Base-by-base conservation (phyloP, 2,113 vertebrate species). In the Rhadina sibilatrix region DNA sequence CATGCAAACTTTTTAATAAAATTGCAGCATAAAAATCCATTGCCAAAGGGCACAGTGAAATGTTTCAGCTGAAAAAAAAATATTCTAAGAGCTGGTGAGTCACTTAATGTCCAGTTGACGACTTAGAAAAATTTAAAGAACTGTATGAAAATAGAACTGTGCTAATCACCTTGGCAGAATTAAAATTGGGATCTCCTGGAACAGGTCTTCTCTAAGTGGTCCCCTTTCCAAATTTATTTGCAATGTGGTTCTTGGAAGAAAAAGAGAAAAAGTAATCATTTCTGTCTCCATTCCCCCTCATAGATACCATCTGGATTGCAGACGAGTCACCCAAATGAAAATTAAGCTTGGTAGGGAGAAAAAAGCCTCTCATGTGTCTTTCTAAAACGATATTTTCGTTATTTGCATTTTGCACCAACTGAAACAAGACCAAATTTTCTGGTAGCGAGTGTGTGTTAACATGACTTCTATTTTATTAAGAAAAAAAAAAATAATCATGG, bases 41-140 rank as follows among this genome's bases (percentile, higher is more conserved):
- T 95, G 71, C 93, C 76, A 93, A 95, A 88, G 85, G 87, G 84
- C 83, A 89, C 13, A 82, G 53, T 35, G 53, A 92, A 95, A 90
- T 60, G 38, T 83, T 90, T 83, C 52, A 91, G 47, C 38, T 8
- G 33, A 90, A 83, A 83, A 75, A 57, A 66, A 76, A 92, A 52
- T 46, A 53, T 87, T 89, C 72, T 93, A 79, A 81, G 74, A 84
- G 30, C 47, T 89, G 50, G 46, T 81, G 60, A 95, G 69, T 84
- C 85, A 96, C 23, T 46, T 65, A 68, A 68, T n/a, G 80, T 88
- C 68, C 83, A 81, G 23, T 38, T 42, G 60, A 94, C 22, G 56
- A 60, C 35, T 85, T 68, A 52, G 12, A 90, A 74, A 87, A 90
- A 66, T 47, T 56, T n/a, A 49, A 92, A 85, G 37, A 75, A 65